These are phyloP conservation scores for Diaphora mendica DNA, from an alignment of 2,888 invertebrate species.

Conservation along the genomic window DNA sequence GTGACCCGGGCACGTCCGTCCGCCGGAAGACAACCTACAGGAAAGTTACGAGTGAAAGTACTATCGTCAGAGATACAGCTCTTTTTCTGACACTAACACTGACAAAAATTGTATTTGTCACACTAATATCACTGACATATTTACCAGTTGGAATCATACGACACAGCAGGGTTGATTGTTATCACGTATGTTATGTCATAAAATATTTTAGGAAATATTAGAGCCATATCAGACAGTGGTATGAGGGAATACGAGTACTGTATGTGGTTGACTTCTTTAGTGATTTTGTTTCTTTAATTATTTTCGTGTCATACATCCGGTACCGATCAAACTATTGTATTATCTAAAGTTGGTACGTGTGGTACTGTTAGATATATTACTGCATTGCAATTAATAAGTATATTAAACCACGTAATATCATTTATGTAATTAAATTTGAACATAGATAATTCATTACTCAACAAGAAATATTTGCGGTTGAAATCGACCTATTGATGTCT, in stretches of 20 bases:
- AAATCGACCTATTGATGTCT: background rate
- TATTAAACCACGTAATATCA: too few species aligned
- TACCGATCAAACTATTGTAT: too few species aligned
- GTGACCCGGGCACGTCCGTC: constrained; percentile 29
- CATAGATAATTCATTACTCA: background rate
- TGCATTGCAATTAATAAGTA: background rate
- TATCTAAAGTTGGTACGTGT: too few species aligned
- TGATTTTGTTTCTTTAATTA: too few species aligned
- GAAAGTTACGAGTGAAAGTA: constrained; percentile 36
- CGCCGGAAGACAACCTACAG: constrained; percentile 38
- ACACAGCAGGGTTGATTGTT: background rate
- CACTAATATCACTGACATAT: background rate
- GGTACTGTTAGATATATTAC: too few species aligned
- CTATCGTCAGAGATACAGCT: constrained; percentile 22
- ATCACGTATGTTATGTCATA: background rate
- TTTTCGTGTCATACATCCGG: too few species aligned
- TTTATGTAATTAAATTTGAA: too few species aligned
- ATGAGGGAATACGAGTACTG: too few species aligned
- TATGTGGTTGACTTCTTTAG: background rate
- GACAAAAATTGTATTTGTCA: constrained; percentile 6
- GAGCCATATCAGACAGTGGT: background rate
- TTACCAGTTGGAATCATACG: background rate
- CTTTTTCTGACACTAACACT: constrained; percentile 11
- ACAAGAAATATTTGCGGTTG: background rate
- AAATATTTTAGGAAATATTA: too few species aligned